Base-by-base conservation (phyloP, 2,797 vertebrate species). In the Euthynnus affinis region DNA sequence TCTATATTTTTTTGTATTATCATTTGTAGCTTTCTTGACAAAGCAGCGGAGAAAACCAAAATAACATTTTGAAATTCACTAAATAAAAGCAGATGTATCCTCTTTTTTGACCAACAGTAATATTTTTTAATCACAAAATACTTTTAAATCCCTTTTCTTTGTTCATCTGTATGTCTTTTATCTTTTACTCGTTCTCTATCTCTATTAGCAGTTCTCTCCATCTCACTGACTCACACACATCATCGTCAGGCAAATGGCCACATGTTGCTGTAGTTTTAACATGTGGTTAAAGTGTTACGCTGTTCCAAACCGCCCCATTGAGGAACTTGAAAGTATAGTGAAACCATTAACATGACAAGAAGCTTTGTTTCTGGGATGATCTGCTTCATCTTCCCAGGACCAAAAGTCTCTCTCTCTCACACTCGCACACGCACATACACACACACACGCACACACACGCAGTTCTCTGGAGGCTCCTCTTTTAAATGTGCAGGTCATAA, bases 261-360 rank as follows among this genome's bases (percentile, higher is more conserved):
- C 72, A 86, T 88, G 84, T 78, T 75, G 67, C 71, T 63, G 29
- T 12, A 42, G 51, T 75, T 59, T 51, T 18, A 71, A 81, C 78
- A 78, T 85, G 75, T 85, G 83, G 66, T 84, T 48, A 27, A 73
- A 68, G 77, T 62, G 65, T 81, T 66, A 52, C 17, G 52, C 20
- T 56, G 61, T 13, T 61, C 46, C 61, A 66, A 58, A 74, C 59
- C 65, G 29, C 52, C 58, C 75, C 74, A 59, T 48, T 48, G 29
- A 55, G 64, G 40, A 68, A 63, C 57, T 64, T 69, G 73, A 76
- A 77, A 76, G 56, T 23, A 8, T 8, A 59, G 64, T 58, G 67
- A 83, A 85, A 3, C 77, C 71, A 83, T 88, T 81, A 81, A 82
- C 71, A 84, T 84, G 87, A 86, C 84, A 82, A 78, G 79, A 18